Evolutionary conservation across 2,113 vertebrate genomes (phyloP).

Genomic region (Neolamprologus caudopunctatus): DNA sequence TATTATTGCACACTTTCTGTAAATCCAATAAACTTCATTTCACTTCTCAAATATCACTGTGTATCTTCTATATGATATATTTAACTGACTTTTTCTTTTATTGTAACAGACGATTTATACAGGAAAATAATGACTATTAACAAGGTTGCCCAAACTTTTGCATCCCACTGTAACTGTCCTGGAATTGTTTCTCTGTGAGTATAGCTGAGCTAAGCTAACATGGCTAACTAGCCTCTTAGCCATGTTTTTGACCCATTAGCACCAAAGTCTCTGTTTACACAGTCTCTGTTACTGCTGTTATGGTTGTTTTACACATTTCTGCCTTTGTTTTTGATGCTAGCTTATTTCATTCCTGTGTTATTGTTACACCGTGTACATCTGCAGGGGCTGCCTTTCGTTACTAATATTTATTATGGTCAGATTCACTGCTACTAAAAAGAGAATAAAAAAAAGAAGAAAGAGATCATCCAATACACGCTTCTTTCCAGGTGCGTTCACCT

Average conservation of each 20-base stretch:
- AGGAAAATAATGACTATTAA: neutral
- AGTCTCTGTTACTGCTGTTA: neutral
- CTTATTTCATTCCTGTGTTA: neutral
- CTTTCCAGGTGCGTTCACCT: neutral
- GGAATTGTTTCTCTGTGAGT: neutral
- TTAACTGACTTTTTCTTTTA: fast-evolving
- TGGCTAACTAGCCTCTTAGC: neutral
- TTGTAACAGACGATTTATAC: neutral
- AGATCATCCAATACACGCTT: neutral
- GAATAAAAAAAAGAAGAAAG: neutral
- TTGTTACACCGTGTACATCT: neutral
- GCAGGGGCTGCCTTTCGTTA: fast-evolving
- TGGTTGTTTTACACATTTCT: neutral
- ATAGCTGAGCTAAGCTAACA: neutral
- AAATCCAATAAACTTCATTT: neutral
- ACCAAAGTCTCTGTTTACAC: neutral
- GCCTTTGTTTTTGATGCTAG: neutral
- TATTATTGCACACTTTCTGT: neutral
- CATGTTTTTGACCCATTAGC: neutral
- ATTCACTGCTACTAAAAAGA: neutral
- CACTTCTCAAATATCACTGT: neutral
- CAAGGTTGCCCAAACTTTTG: neutral
- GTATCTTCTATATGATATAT: neutral
- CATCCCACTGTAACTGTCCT: neutral
- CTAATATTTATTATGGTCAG: neutral